Evolutionary conservation across 2,888 invertebrate species (phyloP), one percentile per base, ranked within the genome.

Genomic region (Endomychus coccineus): DNA sequence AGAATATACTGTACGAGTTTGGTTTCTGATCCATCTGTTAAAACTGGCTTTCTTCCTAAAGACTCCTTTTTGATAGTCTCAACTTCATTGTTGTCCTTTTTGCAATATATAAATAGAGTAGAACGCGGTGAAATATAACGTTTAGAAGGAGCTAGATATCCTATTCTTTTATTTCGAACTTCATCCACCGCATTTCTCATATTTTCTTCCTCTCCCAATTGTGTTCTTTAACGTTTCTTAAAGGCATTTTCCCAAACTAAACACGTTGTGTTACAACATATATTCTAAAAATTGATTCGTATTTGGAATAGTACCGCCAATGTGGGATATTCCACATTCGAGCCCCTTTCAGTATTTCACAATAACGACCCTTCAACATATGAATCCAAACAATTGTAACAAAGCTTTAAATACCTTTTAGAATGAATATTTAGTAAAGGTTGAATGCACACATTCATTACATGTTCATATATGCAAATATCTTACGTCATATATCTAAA

Each of bases 1-100:
- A n/a, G n/a, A n/a, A n/a, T n/a, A n/a, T n/a, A n/a, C n/a, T n/a
- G n/a, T n/a, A n/a, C n/a, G n/a, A n/a, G n/a, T n/a, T n/a, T n/a
- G n/a, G n/a, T n/a, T n/a, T n/a, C n/a, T n/a, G n/a, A n/a, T n/a
- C n/a, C n/a, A n/a, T n/a, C n/a, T n/a, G n/a, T n/a, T n/a, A n/a
- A n/a, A n/a, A n/a, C n/a, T n/a, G n/a, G 14, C 12, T 30, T 29
- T 2, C 19, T 24, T 13, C 23, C n/a, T 27, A 30, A 30, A 27
- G 30, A 27, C n/a, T 27, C 28, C 3, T 32, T 38, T 16, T 19
- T 9, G 15, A 27, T 27, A 27, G 14, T 27, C 2, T n/a, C 13
- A 27, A 27, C 27, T 27, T 27, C 27, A 9, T 15, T 27, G n/a
- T n/a, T n/a, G 27, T 15, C 27, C 16, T 27, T 27, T 27, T 27